Percentiles rank a stretch among this genome's conserved stretches.
phyloP scores from a whole-genome alignment of 2,888 invertebrate genomes.

The Bugula neritina region DNA sequence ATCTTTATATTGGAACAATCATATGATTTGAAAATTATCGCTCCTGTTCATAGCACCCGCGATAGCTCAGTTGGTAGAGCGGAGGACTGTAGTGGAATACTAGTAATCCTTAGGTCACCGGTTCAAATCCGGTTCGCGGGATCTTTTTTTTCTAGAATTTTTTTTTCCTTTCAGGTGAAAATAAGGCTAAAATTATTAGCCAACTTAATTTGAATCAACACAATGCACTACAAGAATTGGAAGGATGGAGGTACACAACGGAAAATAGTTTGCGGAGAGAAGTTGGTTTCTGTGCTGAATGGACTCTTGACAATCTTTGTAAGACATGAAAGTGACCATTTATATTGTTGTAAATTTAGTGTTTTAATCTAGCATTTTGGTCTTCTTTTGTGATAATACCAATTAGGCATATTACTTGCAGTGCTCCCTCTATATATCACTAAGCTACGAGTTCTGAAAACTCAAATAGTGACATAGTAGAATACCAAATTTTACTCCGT shows the following conservation, averaged over 20 bases:
- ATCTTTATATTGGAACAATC: too few relatives aligned
- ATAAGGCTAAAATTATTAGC: slow-evolving; percentile 71
- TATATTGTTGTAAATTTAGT: neutral
- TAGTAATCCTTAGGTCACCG: neutral
- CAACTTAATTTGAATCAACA: slow-evolving; percentile 60
- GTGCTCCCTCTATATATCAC: too few relatives aligned
- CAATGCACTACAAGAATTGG: slow-evolving; percentile 68
- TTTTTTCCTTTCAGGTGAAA: slow-evolving; percentile 60
- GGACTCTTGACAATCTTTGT: slow-evolving; percentile 88
- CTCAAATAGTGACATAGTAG: too few relatives aligned
- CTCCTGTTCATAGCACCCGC: too few relatives aligned
- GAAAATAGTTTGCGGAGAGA: slow-evolving; percentile 68
- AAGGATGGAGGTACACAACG: slow-evolving; percentile 61
- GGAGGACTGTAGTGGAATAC: neutral
- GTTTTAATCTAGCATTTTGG: neutral
- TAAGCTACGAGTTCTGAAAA: too few relatives aligned
- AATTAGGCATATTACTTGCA: too few relatives aligned
- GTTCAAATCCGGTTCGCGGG: neutral
- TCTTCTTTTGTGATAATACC: neutral
- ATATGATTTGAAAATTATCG: too few relatives aligned
- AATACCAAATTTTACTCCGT: too few relatives aligned
- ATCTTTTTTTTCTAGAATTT: neutral
- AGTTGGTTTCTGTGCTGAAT: slow-evolving; percentile 85
- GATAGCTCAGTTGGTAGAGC: neutral
- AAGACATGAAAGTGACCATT: too few relatives aligned